phyloP scores from a whole-genome alignment of 2,113 vertebrate species.

The Actenoides hombroni region DNA sequence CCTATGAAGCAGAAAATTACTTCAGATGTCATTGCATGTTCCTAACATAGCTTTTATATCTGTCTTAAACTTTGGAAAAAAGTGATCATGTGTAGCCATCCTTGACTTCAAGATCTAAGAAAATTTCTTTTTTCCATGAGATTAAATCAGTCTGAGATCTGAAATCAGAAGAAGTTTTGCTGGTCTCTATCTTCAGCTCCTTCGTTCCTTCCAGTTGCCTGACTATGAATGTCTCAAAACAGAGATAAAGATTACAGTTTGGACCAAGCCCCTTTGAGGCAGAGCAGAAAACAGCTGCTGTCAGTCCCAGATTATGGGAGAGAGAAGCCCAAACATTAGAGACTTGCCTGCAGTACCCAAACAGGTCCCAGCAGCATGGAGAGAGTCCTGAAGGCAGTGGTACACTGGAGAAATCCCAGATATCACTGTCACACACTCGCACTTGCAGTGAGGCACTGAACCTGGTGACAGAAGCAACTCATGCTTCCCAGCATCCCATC shows the following conservation, averaged over 20 bases:
- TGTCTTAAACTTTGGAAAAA: not conserved
- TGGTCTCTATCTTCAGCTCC: not conserved
- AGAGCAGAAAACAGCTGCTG: not conserved
- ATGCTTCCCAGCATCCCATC: not conserved
- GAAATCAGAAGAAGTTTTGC: not conserved
- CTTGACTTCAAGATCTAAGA: not conserved
- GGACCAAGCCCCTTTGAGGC: not conserved
- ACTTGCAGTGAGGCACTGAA: not conserved
- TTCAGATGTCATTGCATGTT: not conserved
- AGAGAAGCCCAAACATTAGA: not conserved
- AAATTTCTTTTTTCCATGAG: not conserved
- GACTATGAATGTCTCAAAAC: not conserved
- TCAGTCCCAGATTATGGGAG: not conserved
- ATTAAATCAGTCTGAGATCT: not conserved
- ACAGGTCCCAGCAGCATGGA: not conserved
- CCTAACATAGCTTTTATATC: not conserved
- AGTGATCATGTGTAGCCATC: not conserved
- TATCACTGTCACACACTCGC: not conserved
- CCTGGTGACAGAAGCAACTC: not conserved
- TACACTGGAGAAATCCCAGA: not conserved
- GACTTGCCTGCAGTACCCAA: not conserved
- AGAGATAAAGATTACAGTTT: not conserved
- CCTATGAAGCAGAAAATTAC: constrained; percentile 37
- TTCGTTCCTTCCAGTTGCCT: not conserved
- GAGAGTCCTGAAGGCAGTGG: not conserved